Evolutionary conservation across 1,140 invertebrate species (phyloP).

Genomic region (Planococcus citri): DNA sequence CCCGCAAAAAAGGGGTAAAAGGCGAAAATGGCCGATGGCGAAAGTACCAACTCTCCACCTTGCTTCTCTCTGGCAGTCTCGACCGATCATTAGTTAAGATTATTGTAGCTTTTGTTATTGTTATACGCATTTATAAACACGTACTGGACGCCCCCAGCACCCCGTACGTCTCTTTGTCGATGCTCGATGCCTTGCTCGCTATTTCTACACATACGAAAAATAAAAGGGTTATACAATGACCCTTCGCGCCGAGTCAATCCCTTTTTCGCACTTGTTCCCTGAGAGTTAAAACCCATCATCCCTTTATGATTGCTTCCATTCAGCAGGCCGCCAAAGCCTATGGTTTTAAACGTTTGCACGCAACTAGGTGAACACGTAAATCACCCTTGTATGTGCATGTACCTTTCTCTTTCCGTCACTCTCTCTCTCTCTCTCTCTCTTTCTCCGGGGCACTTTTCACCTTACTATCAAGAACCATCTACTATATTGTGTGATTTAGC

Average conservation of each 20-base stretch:
- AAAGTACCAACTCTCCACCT: neutral
- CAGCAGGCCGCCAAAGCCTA: neutral
- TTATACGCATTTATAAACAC: neutral
- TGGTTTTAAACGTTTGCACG: neutral
- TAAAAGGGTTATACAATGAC: neutral
- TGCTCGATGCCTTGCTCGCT: no score
- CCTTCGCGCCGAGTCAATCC: neutral
- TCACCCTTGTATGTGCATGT: neutral
- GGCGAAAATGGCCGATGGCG: slow-evolving; percentile 7
- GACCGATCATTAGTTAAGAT: slow-evolving; percentile 16
- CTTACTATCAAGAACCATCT: no score
- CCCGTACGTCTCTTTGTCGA: neutral
- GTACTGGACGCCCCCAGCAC: no score
- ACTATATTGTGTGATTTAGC: no score
- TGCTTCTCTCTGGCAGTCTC: neutral
- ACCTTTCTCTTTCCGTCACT: no score
- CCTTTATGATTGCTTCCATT: neutral
- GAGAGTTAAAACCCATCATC: neutral
- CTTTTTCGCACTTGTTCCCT: slow-evolving; percentile 5
- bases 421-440: no score
- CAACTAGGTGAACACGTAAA: slow-evolving; percentile 1
- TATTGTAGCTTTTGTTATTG: slow-evolving; percentile 4
- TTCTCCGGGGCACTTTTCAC: no score
- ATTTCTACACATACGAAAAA: neutral
- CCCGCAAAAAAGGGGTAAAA: neutral